A percentile compares a stretch with the other conserved stretches of the same genome.
Evolutionary conservation across 1,140 invertebrate genomes (phyloP).

Genomic region (Heliconius hewitsoni): DNA sequence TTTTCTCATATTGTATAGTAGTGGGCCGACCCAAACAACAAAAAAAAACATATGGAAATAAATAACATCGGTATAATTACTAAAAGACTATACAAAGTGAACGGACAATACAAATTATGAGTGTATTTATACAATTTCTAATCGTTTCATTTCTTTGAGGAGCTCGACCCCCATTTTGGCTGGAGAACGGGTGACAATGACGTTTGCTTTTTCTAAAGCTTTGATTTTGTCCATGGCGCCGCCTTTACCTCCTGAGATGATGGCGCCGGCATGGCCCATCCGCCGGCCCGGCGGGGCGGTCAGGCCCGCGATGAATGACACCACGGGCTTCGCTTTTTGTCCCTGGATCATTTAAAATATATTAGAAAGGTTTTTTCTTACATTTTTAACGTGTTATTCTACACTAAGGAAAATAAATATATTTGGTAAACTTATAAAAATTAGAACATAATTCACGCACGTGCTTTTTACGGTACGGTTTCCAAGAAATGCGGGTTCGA

Average conservation of each 20-base stretch:
- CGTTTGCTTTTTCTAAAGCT: conserved; percentile 93
- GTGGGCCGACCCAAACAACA: conserved; percentile 38
- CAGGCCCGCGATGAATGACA: conserved; percentile 98
- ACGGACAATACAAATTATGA: conserved; percentile 42
- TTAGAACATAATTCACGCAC: too few relatives aligned
- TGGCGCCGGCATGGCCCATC: conserved; percentile 99
- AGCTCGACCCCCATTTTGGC: conserved; percentile 97
- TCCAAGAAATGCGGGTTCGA: too few relatives aligned
- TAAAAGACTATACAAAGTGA: conserved; percentile 70
- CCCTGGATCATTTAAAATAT: conserved; percentile 84
- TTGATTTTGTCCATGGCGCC: conserved; percentile 99
- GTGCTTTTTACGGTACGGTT: too few relatives aligned
- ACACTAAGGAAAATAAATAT: too few relatives aligned
- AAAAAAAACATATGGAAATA: conserved; percentile 46
- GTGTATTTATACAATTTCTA: conserved; percentile 83
- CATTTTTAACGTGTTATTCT: too few relatives aligned
- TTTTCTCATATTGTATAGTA: neutral
- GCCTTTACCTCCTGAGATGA: conserved; percentile 99
- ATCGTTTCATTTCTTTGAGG: conserved; percentile 92
- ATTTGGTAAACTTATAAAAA: too few relatives aligned
- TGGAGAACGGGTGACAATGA: conserved; percentile 96
- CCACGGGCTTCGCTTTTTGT: conserved; percentile 97
- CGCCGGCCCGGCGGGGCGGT: conserved; percentile 98
- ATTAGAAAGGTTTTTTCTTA: too few relatives aligned
- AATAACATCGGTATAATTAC: conserved; percentile 74